These are phyloP conservation scores for Tetramorium bicarinatum DNA, from an alignment of 2,888 invertebrate genomes.

Conservation along the genomic window DNA sequence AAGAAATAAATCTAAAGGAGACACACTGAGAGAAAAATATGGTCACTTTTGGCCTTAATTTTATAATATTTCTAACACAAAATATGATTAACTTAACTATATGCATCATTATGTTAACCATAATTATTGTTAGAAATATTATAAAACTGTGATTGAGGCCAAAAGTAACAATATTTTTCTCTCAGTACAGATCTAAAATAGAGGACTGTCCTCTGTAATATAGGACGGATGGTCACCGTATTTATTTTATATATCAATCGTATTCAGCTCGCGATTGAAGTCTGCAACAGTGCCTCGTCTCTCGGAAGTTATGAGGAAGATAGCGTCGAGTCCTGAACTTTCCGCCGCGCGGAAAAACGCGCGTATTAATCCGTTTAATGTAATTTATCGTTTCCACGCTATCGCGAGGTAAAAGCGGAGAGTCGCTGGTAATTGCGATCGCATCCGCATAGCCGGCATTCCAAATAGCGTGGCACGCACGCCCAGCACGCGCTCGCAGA, in stretches of 20 bases:
- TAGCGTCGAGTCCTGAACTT: background rate
- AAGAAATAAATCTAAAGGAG: no score
- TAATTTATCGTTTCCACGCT: conserved; percentile 16
- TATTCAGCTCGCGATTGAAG: background rate
- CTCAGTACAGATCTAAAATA: no score
- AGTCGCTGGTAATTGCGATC: conserved; percentile 65
- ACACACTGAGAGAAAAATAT: no score
- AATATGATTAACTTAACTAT: no score
- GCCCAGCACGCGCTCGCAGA: conserved; percentile 62
- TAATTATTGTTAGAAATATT: no score
- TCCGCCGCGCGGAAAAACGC: background rate
- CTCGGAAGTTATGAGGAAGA: background rate
- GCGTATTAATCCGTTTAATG: background rate
- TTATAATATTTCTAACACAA: no score
- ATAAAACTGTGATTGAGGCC: no score
- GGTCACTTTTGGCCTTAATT: no score
- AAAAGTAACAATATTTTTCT: no score
- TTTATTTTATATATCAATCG: background rate
- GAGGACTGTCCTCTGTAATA: no score
- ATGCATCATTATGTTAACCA: no score
- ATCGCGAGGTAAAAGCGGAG: conserved; percentile 13
- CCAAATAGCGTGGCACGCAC: conserved; percentile 66
- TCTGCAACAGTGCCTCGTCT: background rate
- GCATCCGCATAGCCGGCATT: conserved; percentile 70
- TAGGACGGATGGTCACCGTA: no score